Conservation (phyloP, 2,888 invertebrate species). For the Temnothorax unifasciatus region DNA sequence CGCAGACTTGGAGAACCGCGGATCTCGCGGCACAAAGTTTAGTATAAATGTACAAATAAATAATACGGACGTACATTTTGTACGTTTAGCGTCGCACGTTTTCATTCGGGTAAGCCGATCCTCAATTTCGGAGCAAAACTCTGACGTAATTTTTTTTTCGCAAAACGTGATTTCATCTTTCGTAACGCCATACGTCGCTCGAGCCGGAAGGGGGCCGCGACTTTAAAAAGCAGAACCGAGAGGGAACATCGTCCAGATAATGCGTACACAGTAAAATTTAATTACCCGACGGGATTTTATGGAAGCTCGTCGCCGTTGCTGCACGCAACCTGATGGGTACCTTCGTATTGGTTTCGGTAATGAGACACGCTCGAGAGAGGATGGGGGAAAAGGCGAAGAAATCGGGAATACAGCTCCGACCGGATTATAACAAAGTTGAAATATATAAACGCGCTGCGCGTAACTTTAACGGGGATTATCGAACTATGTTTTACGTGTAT, state of each 20-base stretch:
- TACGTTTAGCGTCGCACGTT: neutral
- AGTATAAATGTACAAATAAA: neutral
- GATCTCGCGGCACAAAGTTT: neutral
- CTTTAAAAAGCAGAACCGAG: constrained; percentile 14
- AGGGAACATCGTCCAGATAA: constrained; percentile 18
- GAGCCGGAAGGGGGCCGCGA: neutral
- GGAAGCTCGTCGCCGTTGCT: constrained; percentile 22
- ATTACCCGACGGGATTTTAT: constrained; percentile 56
- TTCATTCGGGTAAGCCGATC: neutral
- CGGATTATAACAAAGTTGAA: constrained; percentile 54
- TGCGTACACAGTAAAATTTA: constrained; percentile 50
- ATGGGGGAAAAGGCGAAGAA: neutral
- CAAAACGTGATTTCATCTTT: constrained; percentile 1
- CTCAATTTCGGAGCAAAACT: neutral
- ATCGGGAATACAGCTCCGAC: neutral
- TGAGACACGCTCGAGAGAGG: constrained; percentile 13
- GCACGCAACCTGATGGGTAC: constrained; percentile 4
- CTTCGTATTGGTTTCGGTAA: constrained; percentile 38
- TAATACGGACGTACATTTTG: neutral
- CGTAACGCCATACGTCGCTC: neutral
- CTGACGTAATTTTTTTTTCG: constrained; percentile 19
- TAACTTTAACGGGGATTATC: constrained; percentile 57
- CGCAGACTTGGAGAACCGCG: neutral
- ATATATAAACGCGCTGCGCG: constrained; percentile 51
- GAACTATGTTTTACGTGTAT: constrained; percentile 47